Evolutionary conservation across 2,797 vertebrate genomes (phyloP).

Genomic region (Sebastes iracundus): DNA sequence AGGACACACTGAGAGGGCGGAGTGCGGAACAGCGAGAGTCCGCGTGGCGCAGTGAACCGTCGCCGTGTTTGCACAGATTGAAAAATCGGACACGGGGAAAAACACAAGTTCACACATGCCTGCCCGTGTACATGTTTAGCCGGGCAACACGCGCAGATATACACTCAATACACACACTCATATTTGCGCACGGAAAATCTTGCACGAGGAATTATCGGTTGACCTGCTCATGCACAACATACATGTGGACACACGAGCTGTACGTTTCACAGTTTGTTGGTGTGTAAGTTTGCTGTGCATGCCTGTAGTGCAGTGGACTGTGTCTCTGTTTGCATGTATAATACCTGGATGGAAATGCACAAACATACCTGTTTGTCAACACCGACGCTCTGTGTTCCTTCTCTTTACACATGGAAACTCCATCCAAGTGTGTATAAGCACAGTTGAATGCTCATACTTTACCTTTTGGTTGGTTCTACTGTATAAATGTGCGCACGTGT

Average conservation of each 20-base stretch:
- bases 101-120: constrained; percentile 27
- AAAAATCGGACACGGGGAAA: constrained; percentile 48
- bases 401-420: constrained; percentile 14
- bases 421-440: constrained; percentile 1
- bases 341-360: constrained; percentile 1
- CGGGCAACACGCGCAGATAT: neutral
- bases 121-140: neutral
- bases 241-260: neutral
- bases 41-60: constrained; percentile 35
- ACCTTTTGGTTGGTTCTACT: neutral
- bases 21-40: constrained; percentile 32
- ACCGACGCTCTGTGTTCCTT: neutral
- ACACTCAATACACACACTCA: neutral
- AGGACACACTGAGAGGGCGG: constrained; percentile 34
- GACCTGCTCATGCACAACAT: neutral
- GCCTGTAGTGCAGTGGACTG: neutral
- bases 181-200: neutral
- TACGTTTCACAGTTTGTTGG: neutral
- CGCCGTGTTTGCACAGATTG: constrained; percentile 66
- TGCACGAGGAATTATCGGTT: neutral
- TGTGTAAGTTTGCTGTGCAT: neutral
- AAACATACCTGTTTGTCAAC: constrained; percentile 1
- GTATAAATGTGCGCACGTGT: neutral
- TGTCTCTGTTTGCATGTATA: constrained; percentile 3
- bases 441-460: constrained; percentile 1